phyloP scores from a whole-genome alignment of 2,113 vertebrate genomes.

The Paracanthobrama guichenoti region DNA sequence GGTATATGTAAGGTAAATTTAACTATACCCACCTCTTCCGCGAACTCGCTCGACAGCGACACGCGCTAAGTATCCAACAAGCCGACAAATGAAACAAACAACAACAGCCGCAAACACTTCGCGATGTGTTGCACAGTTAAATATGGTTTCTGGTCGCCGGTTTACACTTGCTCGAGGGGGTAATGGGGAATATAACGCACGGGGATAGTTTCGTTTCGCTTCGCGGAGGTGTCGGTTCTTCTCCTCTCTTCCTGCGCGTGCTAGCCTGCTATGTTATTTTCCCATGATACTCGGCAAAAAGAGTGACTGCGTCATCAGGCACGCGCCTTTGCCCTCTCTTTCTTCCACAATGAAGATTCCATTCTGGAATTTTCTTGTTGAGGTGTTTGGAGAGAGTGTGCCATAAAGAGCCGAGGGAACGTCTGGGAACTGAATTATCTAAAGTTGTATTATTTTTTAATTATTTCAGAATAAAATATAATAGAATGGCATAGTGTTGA shows the following conservation, averaged over 20 bases:
- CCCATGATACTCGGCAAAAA: conserved; percentile 36
- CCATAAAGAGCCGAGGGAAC: not conserved
- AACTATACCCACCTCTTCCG: conserved; percentile 38
- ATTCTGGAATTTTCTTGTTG: conserved; percentile 23
- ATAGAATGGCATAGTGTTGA: not conserved
- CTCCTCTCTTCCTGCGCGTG: conserved; percentile 37
- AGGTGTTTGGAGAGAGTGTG: not conserved
- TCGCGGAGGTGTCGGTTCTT: conserved; percentile 11
- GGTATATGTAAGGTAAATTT: conserved; percentile 17
- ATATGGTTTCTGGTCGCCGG: not conserved
- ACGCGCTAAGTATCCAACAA: conserved; percentile 40
- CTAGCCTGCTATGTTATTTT: conserved; percentile 39
- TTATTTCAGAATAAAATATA: not conserved
- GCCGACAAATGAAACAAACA: conserved; percentile 26
- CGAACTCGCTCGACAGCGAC: conserved; percentile 40
- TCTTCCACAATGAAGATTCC: conserved; percentile 1
- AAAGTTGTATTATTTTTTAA: not conserved
- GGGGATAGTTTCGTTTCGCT: conserved; percentile 14
- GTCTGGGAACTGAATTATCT: not conserved
- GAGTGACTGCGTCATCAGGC: conserved; percentile 42
- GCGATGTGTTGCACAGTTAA: not conserved
- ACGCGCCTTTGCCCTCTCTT: conserved; percentile 10
- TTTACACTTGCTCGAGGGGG: not conserved
- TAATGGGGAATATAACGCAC: not conserved
- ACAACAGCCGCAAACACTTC: not conserved